Conservation (phyloP, 1,140 invertebrate genomes). For the Magallana angulata region DNA sequence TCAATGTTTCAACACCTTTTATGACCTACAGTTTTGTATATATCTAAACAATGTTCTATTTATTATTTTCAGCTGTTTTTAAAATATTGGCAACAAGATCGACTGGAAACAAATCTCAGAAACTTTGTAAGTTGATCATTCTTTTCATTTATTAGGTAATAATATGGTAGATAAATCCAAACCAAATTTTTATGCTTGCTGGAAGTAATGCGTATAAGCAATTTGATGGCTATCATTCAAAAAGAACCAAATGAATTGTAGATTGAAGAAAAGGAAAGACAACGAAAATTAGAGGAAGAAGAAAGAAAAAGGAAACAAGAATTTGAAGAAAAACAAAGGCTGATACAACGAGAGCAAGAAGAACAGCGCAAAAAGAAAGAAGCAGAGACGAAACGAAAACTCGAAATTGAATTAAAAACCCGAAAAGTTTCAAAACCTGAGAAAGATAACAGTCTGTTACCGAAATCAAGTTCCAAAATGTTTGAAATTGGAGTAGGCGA, state of each 20-base stretch:
- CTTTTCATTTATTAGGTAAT: too few relatives aligned
- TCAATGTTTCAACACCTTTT: not conserved
- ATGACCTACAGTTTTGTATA: not conserved
- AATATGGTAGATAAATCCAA: too few relatives aligned
- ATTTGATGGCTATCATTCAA: not conserved
- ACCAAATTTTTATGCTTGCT: too few relatives aligned
- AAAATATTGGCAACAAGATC: conserved; percentile 66
- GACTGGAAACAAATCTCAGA: conserved; percentile 55
- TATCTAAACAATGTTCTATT: not conserved
- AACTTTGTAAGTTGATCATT: conserved; percentile 56
- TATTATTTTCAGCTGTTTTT: conserved; percentile 65
- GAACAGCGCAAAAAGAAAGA: conserved; percentile 46
- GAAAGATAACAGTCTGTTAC: not conserved
- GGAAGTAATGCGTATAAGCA: too few relatives aligned
- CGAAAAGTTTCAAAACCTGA: not conserved
- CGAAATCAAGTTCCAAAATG: conserved; percentile 4
- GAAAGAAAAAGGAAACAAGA: conserved; percentile 26
- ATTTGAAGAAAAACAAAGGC: conserved; percentile 45
- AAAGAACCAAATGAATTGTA: not conserved
- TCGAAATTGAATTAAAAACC: not conserved
- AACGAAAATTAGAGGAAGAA: not conserved
- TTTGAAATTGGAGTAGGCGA: not conserved
- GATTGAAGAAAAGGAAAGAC: conserved; percentile 34
- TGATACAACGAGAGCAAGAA: conserved; percentile 34
- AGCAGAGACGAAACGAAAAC: not conserved